A percentile compares a stretch with the other conserved stretches of the same genome.
phyloP scores from a whole-genome alignment of 2,888 invertebrate species.

The Adelphocoris suturalis region DNA sequence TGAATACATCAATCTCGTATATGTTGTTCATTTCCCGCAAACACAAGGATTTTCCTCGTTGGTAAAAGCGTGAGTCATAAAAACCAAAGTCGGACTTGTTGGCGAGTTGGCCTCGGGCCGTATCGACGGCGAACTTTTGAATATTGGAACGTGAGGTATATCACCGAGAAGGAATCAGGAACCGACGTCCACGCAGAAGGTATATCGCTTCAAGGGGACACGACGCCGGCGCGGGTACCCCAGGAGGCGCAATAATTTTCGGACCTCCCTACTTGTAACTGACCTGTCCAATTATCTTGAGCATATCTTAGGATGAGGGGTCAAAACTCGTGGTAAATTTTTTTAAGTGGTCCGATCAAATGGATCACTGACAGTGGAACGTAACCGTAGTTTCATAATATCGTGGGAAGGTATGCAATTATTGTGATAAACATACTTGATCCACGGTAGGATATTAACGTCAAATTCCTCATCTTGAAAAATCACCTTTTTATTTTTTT shows the following conservation, averaged over 20 bases:
- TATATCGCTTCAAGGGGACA: conserved; percentile 35
- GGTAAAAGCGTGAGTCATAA: neutral
- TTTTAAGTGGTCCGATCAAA: neutral
- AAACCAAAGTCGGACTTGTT: neutral
- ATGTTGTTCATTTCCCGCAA: neutral
- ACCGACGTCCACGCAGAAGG: neutral
- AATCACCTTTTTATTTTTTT: no score
- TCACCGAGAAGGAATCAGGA: conserved; percentile 36
- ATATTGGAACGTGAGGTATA: conserved; percentile 50
- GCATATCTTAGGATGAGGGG: neutral
- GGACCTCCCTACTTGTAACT: conserved; percentile 13
- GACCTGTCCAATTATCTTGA: conserved; percentile 35
- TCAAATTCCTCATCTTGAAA: no score
- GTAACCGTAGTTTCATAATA: neutral
- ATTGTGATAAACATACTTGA: neutral
- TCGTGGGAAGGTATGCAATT: neutral
- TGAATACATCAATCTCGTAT: neutral
- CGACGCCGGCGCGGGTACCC: conserved; percentile 10
- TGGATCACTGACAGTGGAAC: no score
- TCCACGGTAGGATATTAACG: no score
- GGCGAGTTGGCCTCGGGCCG: neutral
- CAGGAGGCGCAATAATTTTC: conserved; percentile 7
- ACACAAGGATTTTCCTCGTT: neutral
- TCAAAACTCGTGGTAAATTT: conserved; percentile 12
- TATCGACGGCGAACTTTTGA: conserved; percentile 34